phyloP scores from a whole-genome alignment of 2,113 vertebrate genomes.

The Barbus barbus region DNA sequence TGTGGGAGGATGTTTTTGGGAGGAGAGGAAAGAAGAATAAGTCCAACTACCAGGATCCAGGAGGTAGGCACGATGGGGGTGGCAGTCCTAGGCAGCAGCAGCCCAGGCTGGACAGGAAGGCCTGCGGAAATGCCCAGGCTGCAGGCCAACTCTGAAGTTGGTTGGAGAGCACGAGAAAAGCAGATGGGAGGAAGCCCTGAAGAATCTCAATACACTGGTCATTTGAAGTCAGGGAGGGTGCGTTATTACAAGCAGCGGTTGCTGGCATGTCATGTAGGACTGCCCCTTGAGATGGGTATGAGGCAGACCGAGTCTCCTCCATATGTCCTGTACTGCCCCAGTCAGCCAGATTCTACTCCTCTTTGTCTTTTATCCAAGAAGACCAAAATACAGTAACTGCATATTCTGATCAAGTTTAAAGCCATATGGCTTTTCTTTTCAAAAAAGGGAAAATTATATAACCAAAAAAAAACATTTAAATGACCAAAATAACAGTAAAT shows the following conservation, averaged over 20 bases:
- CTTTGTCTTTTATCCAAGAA: background rate
- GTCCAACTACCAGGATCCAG: slow-evolving; percentile 49
- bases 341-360: background rate
- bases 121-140: slow-evolving; percentile 81
- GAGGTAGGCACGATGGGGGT: slow-evolving; percentile 75
- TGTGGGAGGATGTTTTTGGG: slow-evolving; percentile 73
- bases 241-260: slow-evolving; percentile 52
- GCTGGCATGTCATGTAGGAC: background rate
- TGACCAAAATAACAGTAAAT: background rate
- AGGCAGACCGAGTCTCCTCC: background rate
- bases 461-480: background rate
- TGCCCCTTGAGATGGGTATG: background rate
- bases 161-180: slow-evolving; percentile 73
- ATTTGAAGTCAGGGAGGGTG: slow-evolving; percentile 63
- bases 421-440: background rate
- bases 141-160: slow-evolving; percentile 72
- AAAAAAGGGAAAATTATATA: background rate
- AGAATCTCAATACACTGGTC: slow-evolving; percentile 73
- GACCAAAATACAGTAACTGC: background rate
- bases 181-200: slow-evolving; percentile 82
- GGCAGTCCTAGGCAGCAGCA: slow-evolving; percentile 73
- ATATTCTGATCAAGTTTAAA: too few species aligned
- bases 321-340: background rate
- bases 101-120: slow-evolving; percentile 77
- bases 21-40: slow-evolving; percentile 75